Evolutionary conservation across 2,113 vertebrate species (phyloP).

Genomic region (Numenius arquata): DNA sequence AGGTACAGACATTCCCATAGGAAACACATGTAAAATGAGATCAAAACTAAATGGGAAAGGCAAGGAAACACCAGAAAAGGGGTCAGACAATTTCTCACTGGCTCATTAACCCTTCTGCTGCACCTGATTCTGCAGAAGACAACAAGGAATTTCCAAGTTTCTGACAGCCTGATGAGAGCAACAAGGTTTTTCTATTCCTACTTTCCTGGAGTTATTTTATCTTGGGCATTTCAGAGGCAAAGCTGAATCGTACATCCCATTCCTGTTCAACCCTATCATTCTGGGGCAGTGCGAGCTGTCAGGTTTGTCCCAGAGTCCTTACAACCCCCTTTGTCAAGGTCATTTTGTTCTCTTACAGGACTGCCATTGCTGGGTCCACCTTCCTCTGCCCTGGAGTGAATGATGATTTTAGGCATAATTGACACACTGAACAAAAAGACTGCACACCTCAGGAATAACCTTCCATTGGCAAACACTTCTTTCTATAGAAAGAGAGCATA

Average conservation of each 20-base stretch:
- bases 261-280: not conserved
- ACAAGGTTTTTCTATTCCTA: not conserved
- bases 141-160: not conserved
- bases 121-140: not conserved
- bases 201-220: not conserved
- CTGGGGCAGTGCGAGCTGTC: not conserved
- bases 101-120: not conserved
- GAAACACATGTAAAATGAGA: slow-evolving; percentile 6
- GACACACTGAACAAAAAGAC: not conserved
- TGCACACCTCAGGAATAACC: not conserved
- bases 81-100: not conserved
- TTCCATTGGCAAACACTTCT: not conserved
- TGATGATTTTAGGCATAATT: not conserved
- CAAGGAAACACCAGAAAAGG: not conserved
- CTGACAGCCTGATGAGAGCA: not conserved
- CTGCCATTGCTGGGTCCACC: not conserved
- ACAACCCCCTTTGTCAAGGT: not conserved
- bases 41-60: not conserved
- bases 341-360: not conserved
- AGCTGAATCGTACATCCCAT: not conserved
- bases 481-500: not conserved
- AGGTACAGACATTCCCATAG: not conserved
- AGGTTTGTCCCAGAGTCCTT: not conserved
- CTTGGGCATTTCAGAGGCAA: not conserved
- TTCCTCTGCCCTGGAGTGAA: not conserved